Percentiles rank a stretch among this genome's conserved stretches.
Conservation (phyloP, 2,888 invertebrate genomes). For the Volucella inanis region DNA sequence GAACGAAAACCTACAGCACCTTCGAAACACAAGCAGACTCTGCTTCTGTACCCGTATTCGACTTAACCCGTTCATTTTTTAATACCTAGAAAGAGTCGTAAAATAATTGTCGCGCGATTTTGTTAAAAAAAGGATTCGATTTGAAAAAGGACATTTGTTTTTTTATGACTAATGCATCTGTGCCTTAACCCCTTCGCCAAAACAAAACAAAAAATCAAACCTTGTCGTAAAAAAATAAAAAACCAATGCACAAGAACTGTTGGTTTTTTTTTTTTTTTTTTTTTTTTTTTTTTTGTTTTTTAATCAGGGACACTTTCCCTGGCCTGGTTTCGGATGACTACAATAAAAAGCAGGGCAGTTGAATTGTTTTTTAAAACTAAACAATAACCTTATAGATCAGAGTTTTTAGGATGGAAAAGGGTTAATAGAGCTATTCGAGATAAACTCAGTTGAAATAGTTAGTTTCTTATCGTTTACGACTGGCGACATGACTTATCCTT, state of each 20-base stretch:
- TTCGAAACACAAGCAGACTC: not conserved
- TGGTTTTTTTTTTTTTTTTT: not conserved
- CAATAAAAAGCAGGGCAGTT: constrained; percentile 68
- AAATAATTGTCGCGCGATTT: constrained; percentile 73
- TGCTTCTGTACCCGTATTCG: not conserved
- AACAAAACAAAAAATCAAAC: constrained; percentile 13
- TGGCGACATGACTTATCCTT: constrained; percentile 55
- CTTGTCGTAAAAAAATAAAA: constrained; percentile 47
- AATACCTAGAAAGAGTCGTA: constrained; percentile 44
- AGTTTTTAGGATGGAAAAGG: constrained; percentile 28
- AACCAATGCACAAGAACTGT: constrained; percentile 8
- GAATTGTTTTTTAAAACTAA: constrained; percentile 40
- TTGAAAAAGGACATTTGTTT: constrained; percentile 2
- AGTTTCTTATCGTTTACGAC: constrained; percentile 44
- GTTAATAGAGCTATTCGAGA: constrained; percentile 37
- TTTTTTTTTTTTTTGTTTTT: not conserved
- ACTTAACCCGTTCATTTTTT: constrained; percentile 65
- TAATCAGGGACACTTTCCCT: constrained; percentile 34
- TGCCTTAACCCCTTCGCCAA: constrained; percentile 61
- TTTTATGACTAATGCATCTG: constrained; percentile 63
- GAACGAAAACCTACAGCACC: constrained; percentile 38
- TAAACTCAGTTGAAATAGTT: constrained; percentile 45
- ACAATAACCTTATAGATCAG: not conserved
- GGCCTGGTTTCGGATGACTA: constrained; percentile 62
- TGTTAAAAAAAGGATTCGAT: constrained; percentile 50